Evolutionary conservation across 2,888 invertebrate species (phyloP).

Genomic region (Tricholauxania praeusta): DNA sequence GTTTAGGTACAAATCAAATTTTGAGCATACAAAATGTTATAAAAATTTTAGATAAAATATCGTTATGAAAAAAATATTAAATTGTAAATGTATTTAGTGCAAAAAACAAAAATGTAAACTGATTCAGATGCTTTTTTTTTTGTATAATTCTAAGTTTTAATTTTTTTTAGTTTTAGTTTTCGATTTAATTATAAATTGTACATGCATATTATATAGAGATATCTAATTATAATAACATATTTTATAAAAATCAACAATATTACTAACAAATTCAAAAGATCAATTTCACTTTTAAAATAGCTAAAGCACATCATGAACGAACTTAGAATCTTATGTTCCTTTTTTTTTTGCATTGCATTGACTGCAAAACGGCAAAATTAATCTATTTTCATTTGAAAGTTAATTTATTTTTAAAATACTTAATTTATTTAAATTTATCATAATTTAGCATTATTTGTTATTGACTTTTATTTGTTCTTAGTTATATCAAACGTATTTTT

Average conservation of each 20-base stretch:
- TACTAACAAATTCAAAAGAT: background rate
- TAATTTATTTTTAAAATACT: constrained; percentile 14
- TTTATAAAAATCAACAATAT: background rate
- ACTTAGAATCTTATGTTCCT: constrained; percentile 45
- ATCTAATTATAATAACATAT: constrained; percentile 4
- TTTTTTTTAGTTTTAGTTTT: constrained; percentile 16
- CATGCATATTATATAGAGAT: constrained; percentile 3
- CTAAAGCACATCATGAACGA: constrained; percentile 53
- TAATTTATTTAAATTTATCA: background rate
- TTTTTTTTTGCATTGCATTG: constrained; percentile 15
- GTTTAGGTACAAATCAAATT: too few relatives aligned
- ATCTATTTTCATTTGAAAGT: constrained; percentile 7
- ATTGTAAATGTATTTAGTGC: constrained; percentile 19
- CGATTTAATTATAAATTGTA: constrained; percentile 7
- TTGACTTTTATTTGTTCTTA: constrained; percentile 10
- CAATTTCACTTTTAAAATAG: constrained; percentile 43
- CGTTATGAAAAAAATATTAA: background rate
- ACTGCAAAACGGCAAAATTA: constrained; percentile 24
- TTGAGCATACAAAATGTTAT: too few relatives aligned
- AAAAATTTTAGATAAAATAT: too few relatives aligned
- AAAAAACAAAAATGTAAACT: background rate
- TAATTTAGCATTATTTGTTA: constrained; percentile 7
- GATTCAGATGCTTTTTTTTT: background rate
- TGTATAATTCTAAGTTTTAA: background rate
- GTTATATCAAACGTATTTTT: constrained; percentile 19